Base-by-base conservation (phyloP, 2,888 invertebrate species). In the Drosophila subsilvestris region DNA sequence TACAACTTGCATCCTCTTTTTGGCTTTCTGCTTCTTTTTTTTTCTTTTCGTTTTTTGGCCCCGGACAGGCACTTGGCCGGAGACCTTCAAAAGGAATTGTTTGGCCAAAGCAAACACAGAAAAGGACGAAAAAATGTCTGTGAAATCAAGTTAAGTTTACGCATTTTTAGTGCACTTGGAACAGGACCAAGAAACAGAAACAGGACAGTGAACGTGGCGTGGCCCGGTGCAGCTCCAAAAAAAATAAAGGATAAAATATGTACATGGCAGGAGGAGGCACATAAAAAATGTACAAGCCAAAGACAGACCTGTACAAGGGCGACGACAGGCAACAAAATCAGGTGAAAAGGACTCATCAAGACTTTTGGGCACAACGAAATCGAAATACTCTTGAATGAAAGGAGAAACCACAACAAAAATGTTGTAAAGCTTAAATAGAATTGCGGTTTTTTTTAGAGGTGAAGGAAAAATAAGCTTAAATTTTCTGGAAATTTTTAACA, bases 1-100 rank as follows among this genome's bases (percentile, higher is more conserved):
- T 88, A 88, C 83, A 86, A 76, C 87, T 86, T 83, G 88, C 83
- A 88, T 88, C 88, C 82, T 77, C 54, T 51, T 27, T 42, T 22
- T 43, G 18, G n/a, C 17, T 66, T 25, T 49, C 32, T 54, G 42
- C 20, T 43, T 58, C 54, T 27, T 25, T 18, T 42, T 58, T 22
- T 12, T 47, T 25, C 20, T 50, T 44, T 14, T 17, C 47, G 22
- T 44, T 27, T 65, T 43, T 55, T 27, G 20, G 43, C 22, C n/a
- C 37, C 37, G 37, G 37, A 37, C 42, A 58, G 58, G 29, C 59
- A 44, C 60, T 61, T 61, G 59, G 65, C 61, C 61, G 60, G 42
- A 44, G 59, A 69, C 60, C 60, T 57, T 60, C 70, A 68, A 66
- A 76, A 62, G 63, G 69, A 70, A 78, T 78, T 88, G 79, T 83